These are phyloP conservation scores for Cheilinus undulatus DNA, from an alignment of 2,113 vertebrate species.

Conservation along the genomic window DNA sequence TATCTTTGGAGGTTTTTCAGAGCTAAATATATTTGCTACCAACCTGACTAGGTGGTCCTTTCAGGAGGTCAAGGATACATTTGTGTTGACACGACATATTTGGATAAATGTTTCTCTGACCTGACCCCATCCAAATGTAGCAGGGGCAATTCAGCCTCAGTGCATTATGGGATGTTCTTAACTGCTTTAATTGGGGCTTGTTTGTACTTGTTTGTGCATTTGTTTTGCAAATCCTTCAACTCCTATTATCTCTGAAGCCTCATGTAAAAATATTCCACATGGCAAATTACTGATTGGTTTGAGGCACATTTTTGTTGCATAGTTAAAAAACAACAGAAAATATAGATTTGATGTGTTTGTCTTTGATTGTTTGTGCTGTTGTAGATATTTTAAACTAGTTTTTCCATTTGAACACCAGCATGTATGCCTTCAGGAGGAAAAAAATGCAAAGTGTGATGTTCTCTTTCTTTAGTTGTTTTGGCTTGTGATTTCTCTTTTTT, in stretches of 20 bases:
- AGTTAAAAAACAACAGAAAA: too few species aligned
- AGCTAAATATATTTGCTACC: slow-evolving; percentile 13
- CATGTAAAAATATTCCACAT: background rate
- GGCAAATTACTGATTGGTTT: background rate
- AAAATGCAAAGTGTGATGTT: slow-evolving; percentile 5
- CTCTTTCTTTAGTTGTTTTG: background rate
- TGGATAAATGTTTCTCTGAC: slow-evolving; percentile 1
- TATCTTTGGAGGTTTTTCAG: background rate
- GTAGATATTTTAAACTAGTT: too few species aligned
- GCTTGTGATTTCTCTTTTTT: background rate
- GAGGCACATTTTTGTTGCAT: too few species aligned
- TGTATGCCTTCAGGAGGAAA: too few species aligned
- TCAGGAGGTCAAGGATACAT: slow-evolving; percentile 9
- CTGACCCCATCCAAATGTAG: background rate
- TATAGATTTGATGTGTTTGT: too few species aligned
- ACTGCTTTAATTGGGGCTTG: background rate
- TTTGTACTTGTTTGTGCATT: background rate
- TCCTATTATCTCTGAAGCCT: too few species aligned
- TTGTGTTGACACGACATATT: slow-evolving; percentile 6
- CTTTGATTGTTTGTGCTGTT: too few species aligned
- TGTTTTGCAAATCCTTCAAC: background rate
- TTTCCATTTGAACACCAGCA: too few species aligned
- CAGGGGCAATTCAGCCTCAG: background rate
- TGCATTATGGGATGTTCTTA: background rate
- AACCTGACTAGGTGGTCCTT: slow-evolving; percentile 21